Evolutionary conservation across 2,888 invertebrate species (phyloP).

Genomic region (Conomelus anceps): DNA sequence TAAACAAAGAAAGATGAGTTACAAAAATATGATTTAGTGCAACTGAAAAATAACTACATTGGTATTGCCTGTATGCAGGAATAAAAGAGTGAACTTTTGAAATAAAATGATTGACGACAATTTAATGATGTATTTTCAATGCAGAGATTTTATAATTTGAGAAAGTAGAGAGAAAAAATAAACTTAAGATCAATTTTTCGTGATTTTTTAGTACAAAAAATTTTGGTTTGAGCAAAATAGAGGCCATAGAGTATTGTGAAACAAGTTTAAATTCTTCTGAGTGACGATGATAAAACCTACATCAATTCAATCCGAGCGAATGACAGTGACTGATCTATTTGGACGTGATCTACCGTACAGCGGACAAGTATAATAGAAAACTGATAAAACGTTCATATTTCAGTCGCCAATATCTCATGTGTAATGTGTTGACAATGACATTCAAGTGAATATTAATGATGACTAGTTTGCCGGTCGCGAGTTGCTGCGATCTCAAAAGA

Average conservation of each 20-base stretch:
- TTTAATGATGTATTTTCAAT: no score
- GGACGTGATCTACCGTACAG: neutral
- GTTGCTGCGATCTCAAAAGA: no score
- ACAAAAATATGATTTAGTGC: no score
- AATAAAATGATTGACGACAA: no score
- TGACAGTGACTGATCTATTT: neutral
- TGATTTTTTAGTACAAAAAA: neutral
- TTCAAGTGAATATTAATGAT: neutral
- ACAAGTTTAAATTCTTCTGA: neutral
- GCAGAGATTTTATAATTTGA: no score
- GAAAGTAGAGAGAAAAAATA: no score
- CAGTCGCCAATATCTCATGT: neutral
- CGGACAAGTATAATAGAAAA: neutral
- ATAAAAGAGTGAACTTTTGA: no score
- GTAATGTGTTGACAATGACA: neutral
- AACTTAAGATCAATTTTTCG: neutral
- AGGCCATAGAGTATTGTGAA: neutral
- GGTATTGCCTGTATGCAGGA: no score
- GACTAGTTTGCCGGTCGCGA: no score
- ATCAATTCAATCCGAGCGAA: neutral
- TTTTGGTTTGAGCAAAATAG: neutral
- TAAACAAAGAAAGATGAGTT: no score
- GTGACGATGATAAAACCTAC: neutral
- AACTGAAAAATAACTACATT: no score
- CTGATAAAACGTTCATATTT: neutral